A percentile compares a stretch with the other conserved stretches of the same genome.
Conservation (phyloP, 2,888 invertebrate species). For the Scaptomyza tumidula region DNA sequence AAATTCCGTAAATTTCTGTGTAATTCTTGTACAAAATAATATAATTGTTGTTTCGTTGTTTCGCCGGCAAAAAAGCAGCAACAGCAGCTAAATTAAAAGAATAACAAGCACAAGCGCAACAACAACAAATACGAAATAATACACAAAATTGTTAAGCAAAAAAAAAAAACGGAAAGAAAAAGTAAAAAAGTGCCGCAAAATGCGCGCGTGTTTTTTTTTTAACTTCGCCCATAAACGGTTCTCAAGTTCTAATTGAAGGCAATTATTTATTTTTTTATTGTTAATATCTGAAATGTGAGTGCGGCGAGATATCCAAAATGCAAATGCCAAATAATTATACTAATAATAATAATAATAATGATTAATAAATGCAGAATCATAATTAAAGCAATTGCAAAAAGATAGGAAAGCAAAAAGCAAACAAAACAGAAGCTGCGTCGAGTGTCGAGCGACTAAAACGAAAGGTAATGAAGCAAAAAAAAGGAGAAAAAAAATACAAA, state of each 20-base stretch:
- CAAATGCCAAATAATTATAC: conserved; percentile 5
- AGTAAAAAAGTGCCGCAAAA: conserved; percentile 36
- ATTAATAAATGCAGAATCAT: background rate
- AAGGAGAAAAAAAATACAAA: too few species aligned
- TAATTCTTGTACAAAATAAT: conserved; percentile 17
- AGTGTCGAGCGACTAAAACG: conserved; percentile 32
- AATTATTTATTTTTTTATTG: conserved; percentile 41
- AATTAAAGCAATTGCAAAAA: background rate
- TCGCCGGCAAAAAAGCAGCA: conserved; percentile 39
- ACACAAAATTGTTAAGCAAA: too few species aligned
- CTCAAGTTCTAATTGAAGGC: conserved; percentile 15
- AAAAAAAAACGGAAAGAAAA: background rate
- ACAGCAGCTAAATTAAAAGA: too few species aligned
- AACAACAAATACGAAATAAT: background rate
- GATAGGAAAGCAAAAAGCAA: conserved; percentile 21
- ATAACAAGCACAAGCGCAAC: conserved; percentile 1
- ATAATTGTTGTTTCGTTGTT: conserved; percentile 2
- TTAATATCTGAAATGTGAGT: conserved; percentile 53
- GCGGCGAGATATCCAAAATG: conserved; percentile 27
- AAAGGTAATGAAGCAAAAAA: conserved; percentile 47
- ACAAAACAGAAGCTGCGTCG: conserved; percentile 48
- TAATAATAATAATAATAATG: conserved; percentile 1
- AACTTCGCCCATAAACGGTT: background rate
- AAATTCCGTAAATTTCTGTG: conserved; percentile 37
- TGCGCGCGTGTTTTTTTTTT: conserved; percentile 50